A percentile compares a stretch with the other conserved stretches of the same genome.
phyloP scores from a whole-genome alignment of 2,888 invertebrate species.

The Geophilus truncorum region DNA sequence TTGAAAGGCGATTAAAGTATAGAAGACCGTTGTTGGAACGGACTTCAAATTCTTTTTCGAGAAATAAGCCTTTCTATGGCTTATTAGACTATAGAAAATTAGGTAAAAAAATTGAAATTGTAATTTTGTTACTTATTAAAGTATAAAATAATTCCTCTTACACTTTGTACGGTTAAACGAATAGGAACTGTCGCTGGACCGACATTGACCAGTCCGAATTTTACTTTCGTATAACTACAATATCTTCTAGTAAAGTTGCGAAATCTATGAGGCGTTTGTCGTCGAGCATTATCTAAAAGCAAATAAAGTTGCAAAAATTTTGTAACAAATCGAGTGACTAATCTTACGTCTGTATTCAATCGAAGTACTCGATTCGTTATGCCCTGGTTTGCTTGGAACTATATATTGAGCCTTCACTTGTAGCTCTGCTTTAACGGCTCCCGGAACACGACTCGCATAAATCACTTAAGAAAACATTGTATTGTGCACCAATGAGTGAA shows the following conservation, averaged over 20 bases:
- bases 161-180: neutral
- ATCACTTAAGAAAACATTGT: neutral
- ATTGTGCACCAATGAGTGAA: neutral
- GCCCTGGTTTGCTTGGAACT: neutral
- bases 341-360: too few relatives aligned
- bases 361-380: neutral
- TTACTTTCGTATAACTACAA: neutral
- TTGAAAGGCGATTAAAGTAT: neutral
- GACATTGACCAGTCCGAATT: neutral
- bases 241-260: neutral
- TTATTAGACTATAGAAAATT: neutral
- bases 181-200: conserved; percentile 6
- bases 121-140: neutral
- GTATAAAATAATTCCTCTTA: too few relatives aligned
- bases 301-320: neutral
- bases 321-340: neutral
- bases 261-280: neutral
- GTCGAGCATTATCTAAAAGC: neutral
- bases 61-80: conserved; percentile 29
- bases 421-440: neutral
- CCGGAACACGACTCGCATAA: neutral
- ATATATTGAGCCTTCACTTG: neutral
- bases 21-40: neutral
- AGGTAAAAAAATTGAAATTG: too few relatives aligned
- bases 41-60: conserved; percentile 19